Base-by-base conservation (phyloP, 30 jellyfish, hydroid and myxozoan genomes). In the Clytia hemisphaerica region DNA sequence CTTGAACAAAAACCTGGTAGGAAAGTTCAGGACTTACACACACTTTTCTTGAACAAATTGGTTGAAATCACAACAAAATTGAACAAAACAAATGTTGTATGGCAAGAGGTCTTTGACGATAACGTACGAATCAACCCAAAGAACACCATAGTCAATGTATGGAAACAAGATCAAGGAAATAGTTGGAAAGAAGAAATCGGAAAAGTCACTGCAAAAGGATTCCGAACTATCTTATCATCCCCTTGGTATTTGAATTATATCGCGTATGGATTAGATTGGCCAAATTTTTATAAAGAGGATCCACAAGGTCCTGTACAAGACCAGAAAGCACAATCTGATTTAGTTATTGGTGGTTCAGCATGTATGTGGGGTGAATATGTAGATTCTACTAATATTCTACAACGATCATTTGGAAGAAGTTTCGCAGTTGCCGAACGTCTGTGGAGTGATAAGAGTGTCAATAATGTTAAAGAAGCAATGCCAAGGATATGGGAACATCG, bases 361-460 rank as follows among this genome's bases (percentile, higher is more conserved):
- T 92, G 93, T 35, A 89, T 89, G 82, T 89, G 98, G 98, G 95
- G 98, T 2, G 98, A 89, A 75, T 89, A 80, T 27, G 98, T 89
- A 3, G 98, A 89, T 57, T 73, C 94, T 3, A 89, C 98, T 2
- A 72, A 72, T 40, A 34, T 72, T 30, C 54, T 72, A 33, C 78
- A 34, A 25, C 15, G 78, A 32, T 22, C 49, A 9, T 65, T 65
- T 65, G 95, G 85, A 36, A 32, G 95, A 42, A 93, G 81, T 6
- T 57, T 85, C 46, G 93, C 95, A 21, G 93, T 85, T 7, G 93
- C 93, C n/a, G 95, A 85, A 62, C 76, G 95, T 15, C 67, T 85
- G 24, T 85, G 95, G 95, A 85, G 95, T 55, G 29, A 35, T 45
- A 58, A 77, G 37, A 65, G 45, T 24, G 84, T 67, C 25, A 76